phyloP scores from a whole-genome alignment of 2,797 vertebrate species.

The Sciaenops ocellatus region DNA sequence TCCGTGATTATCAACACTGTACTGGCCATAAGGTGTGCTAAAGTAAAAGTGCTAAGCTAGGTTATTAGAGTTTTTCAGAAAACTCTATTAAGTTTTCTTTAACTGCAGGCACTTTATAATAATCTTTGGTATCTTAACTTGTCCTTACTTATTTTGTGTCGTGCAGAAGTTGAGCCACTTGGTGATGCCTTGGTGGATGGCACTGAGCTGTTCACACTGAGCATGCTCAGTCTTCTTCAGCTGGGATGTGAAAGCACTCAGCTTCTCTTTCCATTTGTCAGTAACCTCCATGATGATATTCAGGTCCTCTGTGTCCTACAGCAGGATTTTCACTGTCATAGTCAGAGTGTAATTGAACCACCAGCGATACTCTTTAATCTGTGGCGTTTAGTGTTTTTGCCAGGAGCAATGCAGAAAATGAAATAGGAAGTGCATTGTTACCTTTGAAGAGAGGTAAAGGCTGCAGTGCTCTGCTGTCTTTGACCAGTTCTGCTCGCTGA shows the following conservation, averaged over 20 bases:
- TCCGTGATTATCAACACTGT: background rate
- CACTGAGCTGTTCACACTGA: conserved; percentile 72
- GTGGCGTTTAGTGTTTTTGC: background rate
- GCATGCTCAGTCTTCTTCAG: conserved; percentile 77
- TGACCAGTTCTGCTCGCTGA: conserved; percentile 86
- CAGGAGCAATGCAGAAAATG: background rate
- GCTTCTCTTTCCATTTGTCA: conserved; percentile 79
- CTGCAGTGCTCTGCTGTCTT: conserved; percentile 85
- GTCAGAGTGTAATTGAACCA: conserved; percentile 24
- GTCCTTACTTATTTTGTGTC: conserved; percentile 74
- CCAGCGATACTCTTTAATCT: background rate
- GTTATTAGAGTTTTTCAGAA: background rate
- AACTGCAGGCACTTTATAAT: background rate
- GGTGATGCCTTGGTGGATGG: conserved; percentile 72
- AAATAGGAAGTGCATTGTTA: conserved; percentile 56
- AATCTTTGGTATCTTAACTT: background rate
- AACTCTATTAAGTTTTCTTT: background rate
- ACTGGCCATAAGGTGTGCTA: no score
- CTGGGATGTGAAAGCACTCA: conserved; percentile 74
- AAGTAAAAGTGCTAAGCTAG: background rate
- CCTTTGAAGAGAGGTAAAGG: conserved; percentile 84
- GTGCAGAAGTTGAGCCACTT: conserved; percentile 80
- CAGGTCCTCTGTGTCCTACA: conserved; percentile 87
- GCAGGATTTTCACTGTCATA: conserved; percentile 31
- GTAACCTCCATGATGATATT: conserved; percentile 78